Evolutionary conservation across 2,888 invertebrate species (phyloP), one percentile per base, ranked within the genome.

Genomic region (Andrena minutula): DNA sequence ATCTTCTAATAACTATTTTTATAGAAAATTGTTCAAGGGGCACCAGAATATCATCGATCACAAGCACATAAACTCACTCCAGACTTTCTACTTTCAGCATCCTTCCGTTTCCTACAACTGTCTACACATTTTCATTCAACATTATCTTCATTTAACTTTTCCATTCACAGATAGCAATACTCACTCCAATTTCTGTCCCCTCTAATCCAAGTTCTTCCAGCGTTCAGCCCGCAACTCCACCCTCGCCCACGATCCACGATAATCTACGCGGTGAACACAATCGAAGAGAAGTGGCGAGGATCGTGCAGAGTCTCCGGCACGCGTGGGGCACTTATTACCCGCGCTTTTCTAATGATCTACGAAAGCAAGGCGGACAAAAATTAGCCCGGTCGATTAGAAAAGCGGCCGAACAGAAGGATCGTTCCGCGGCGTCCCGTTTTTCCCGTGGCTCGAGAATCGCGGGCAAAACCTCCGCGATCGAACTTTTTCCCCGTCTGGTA

Each of bases 381-480:
- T 51, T 51, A 51, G 2, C 20, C 51, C 16, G 1, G 7, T 76
- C 61, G 32, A 20, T 61, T 20, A 61, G 61, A 35, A 61, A 61
- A 61, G 28, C 30, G n/a, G 7, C 28, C 26, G 26, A 58, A 58
- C 12, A 30, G 60, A 60, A 8, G 30, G n/a, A 30, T 61, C 61
- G 32, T 61, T 61, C 20, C 41, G 2, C 26, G 16, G 4, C n/a
- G 51, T 58, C 28, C 58, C 20, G 41, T 41, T 41, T 69, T 58
- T n/a, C 35, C 28, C 28, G 16, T 61, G n/a, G 58, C n/a, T 30
- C 49, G 16, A 28, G 28, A 47, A 65, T 65, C 60, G 12, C 30
- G 12, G 7, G 60, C 70, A 61, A 71, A 71, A 71, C 70, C 47
- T 26, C 0, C 32, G n/a, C 51, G 58, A 70, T 70, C 70, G 32